phyloP scores from a whole-genome alignment of 2,113 vertebrate genomes.

The Tetraodon nigroviridis region DNA sequence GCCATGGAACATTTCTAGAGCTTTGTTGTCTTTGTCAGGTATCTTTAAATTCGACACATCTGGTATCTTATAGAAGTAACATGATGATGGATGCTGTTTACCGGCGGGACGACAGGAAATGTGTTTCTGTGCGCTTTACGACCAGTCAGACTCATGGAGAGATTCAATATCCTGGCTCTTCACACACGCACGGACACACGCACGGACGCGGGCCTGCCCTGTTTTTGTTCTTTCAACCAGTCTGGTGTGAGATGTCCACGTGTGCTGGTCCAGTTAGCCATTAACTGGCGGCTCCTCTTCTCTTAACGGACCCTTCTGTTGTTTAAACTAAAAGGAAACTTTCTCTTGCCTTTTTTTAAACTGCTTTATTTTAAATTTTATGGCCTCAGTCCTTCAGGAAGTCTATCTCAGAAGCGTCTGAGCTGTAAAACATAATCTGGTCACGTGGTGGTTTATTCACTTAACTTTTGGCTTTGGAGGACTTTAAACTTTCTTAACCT shows the following conservation, averaged over 20 bases:
- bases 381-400: not conserved
- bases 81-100: not conserved
- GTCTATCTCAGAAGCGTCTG: no score
- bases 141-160: slow-evolving; percentile 26
- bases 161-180: slow-evolving; percentile 54
- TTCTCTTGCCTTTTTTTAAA: slow-evolving; percentile 20
- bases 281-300: slow-evolving; percentile 50
- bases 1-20: no score
- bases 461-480: no score
- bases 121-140: slow-evolving; percentile 19
- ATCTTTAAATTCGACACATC: not conserved
- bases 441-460: no score
- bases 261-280: slow-evolving; percentile 44
- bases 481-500: no score
- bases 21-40: not conserved
- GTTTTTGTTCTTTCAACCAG: not conserved
- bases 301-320: slow-evolving; percentile 32
- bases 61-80: not conserved
- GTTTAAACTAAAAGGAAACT: slow-evolving; percentile 40
- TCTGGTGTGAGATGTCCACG: slow-evolving; percentile 12
- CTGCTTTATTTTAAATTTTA: not conserved
- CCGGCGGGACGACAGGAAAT: slow-evolving; percentile 7
- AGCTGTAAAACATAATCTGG: no score
- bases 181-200: not conserved
- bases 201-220: not conserved